phyloP scores from a whole-genome alignment of 2,797 vertebrate genomes.

The Microchirus variegatus region DNA sequence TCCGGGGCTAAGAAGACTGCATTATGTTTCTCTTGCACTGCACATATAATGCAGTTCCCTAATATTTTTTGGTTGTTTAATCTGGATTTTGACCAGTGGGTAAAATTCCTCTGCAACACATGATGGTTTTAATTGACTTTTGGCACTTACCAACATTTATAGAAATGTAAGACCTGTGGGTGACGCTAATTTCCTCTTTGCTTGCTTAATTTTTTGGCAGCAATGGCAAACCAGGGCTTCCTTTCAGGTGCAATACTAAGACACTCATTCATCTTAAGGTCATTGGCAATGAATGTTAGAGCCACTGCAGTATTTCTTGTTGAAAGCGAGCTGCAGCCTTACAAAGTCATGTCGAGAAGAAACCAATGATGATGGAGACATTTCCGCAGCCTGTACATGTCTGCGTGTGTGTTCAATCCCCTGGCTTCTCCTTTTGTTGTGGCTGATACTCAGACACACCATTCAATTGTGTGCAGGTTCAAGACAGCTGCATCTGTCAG shows the following conservation, averaged over 20 bases:
- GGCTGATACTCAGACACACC: conserved; percentile 33
- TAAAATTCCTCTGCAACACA: no score
- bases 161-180: no score
- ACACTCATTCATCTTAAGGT: conserved; percentile 4
- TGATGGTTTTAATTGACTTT: no score
- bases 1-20: not conserved
- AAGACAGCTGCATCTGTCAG: conserved; percentile 67
- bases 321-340: conserved; percentile 8
- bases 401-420: conserved; percentile 26
- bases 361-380: conserved; percentile 18
- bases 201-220: no score
- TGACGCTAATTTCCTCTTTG: no score
- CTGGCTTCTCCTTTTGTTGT: conserved; percentile 35
- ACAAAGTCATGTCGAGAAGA: conserved; percentile 6
- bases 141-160: no score
- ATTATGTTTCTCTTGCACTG: conserved; percentile 10
- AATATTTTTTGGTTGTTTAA: not conserved
- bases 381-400: conserved; percentile 28
- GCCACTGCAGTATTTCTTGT: conserved; percentile 29
- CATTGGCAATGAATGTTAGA: conserved; percentile 6
- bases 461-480: conserved; percentile 43
- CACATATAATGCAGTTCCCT: conserved; percentile 5
- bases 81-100: no score
- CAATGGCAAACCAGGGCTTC: no score
- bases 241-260: no score